These are phyloP conservation scores for Belonocnema kinseyi DNA, from an alignment of 1,140 invertebrate genomes.

Conservation along the genomic window DNA sequence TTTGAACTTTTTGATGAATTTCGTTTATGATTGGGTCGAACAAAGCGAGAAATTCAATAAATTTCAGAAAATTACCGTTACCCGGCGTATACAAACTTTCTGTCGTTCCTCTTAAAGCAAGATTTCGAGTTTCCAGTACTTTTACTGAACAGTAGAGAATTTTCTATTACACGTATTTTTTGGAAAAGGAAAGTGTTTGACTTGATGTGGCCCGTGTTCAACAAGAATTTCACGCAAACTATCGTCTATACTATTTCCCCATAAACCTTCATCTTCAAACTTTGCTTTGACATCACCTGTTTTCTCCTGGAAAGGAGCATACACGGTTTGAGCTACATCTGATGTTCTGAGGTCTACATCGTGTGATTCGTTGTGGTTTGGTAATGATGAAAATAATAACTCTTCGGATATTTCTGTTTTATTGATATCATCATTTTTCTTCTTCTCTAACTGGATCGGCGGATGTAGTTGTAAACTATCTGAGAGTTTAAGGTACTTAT, in stretches of 20 bases:
- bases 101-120: constrained; percentile 43
- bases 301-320: neutral
- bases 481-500: too few species aligned
- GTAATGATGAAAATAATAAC: neutral
- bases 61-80: constrained; percentile 43
- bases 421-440: too few species aligned
- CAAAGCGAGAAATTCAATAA: constrained; percentile 43
- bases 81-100: constrained; percentile 40
- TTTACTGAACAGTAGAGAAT: neutral
- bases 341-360: neutral
- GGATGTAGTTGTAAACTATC: too few species aligned
- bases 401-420: too few species aligned
- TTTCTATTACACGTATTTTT: too few species aligned
- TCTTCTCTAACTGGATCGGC: too few species aligned
- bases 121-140: constrained; percentile 43
- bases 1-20: constrained; percentile 41
- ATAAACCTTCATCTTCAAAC: neutral
- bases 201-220: neutral
- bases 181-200: neutral
- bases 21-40: constrained; percentile 43
- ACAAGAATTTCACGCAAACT: neutral
- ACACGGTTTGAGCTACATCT: neutral
- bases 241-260: neutral
- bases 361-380: neutral
- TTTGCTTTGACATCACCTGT: neutral